Conservation (phyloP, 92 coral and sea anemone species). For the Metridium senile region DNA sequence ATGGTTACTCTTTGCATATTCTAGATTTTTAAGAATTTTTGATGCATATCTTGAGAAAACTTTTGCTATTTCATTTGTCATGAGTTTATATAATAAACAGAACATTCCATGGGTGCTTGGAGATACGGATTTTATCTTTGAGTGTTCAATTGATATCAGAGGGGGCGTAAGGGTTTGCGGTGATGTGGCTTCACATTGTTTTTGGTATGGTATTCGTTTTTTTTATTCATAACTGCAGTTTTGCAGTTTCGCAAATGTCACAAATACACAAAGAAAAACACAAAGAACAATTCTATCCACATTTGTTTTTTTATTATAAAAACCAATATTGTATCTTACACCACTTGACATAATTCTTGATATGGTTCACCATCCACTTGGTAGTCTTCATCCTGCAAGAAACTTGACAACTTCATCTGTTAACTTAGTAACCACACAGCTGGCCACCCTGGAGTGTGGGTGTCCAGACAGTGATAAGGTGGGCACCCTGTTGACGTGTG, state of each 20-base stretch:
- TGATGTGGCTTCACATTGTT: too few relatives aligned
- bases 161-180: too few relatives aligned
- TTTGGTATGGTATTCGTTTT: too few relatives aligned
- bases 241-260: not conserved
- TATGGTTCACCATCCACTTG: not conserved
- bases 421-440: not conserved
- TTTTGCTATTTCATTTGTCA: too few relatives aligned
- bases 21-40: too few relatives aligned
- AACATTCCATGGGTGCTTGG: too few relatives aligned
- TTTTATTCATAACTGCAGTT: too few relatives aligned
- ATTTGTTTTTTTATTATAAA: conserved; percentile 6
- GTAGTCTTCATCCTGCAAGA: conserved; percentile 43
- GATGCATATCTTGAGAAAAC: too few relatives aligned
- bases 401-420: conserved; percentile 43
- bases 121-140: too few relatives aligned
- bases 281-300: not conserved
- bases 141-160: too few relatives aligned
- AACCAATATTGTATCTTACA: conserved; percentile 20
- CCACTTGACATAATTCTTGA: conserved; percentile 15
- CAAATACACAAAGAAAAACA: not conserved
- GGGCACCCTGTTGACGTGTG: not conserved
- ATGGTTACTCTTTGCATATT: too few relatives aligned
- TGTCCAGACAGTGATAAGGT: not conserved
- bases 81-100: too few relatives aligned
- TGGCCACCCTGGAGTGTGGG: not conserved